These are phyloP conservation scores for Paramormyrops kingsleyae DNA, from an alignment of 2,113 vertebrate species.

Conservation along the genomic window DNA sequence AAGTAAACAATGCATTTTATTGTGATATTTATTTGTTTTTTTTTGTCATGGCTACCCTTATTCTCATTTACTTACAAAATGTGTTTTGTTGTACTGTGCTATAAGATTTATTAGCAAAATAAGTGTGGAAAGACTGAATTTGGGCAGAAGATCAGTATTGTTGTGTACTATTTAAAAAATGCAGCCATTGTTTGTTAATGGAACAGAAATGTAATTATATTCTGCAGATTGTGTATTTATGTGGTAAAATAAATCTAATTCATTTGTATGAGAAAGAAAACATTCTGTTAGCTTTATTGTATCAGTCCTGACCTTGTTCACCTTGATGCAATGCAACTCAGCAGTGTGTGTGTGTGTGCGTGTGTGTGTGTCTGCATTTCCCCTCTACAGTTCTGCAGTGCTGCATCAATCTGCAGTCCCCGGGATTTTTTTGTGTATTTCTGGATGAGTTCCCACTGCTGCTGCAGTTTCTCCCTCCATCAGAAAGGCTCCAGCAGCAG, in stretches of 20 bases:
- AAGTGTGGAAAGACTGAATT: not conserved
- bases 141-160: not conserved
- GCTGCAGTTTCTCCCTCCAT: conserved; percentile 34
- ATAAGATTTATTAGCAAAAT: not conserved
- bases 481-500: not conserved
- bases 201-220: not conserved
- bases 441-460: conserved; percentile 40
- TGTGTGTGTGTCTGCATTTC: not conserved
- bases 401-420: conserved; percentile 5
- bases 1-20: not conserved
- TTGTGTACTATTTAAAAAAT: not conserved
- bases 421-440: conserved; percentile 20
- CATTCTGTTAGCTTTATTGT: not conserved
- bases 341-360: not conserved
- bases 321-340: conserved; percentile 2
- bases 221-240: not conserved
- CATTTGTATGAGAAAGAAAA: not conserved
- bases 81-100: not conserved
- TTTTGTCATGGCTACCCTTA: not conserved
- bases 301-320: not conserved
- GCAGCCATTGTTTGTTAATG: not conserved
- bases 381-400: conserved; percentile 5
- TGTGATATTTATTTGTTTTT: not conserved
- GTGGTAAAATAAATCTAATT: not conserved
- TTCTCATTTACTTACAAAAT: not conserved